Conservation (phyloP, 1,140 invertebrate genomes). For the Choristoneura fumiferana region DNA sequence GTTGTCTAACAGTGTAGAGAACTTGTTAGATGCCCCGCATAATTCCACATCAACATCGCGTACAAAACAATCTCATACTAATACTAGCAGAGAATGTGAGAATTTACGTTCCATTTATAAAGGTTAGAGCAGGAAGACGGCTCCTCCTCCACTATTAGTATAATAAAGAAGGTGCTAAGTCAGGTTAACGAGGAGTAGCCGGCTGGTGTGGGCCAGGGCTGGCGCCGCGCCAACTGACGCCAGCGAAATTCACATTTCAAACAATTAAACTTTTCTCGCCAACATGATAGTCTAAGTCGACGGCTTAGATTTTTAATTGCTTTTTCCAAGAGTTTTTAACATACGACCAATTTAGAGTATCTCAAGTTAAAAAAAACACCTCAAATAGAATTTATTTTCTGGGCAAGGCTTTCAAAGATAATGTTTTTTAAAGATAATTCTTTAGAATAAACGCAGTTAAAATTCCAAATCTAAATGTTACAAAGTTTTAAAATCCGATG, state of each 20-base stretch:
- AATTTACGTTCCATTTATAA: constrained; percentile 15
- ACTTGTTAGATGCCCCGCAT: background rate
- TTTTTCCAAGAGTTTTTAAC: background rate
- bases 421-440: too few relatives aligned
- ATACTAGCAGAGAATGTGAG: constrained; percentile 14
- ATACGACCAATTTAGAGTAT: too few relatives aligned
- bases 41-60: constrained; percentile 16
- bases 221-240: constrained; percentile 26
- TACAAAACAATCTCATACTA: constrained; percentile 15
- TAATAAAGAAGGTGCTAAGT: constrained; percentile 33
- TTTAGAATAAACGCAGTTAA: too few relatives aligned
- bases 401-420: too few relatives aligned
- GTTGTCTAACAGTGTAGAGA: too few relatives aligned
- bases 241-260: constrained; percentile 35
- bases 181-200: constrained; percentile 20
- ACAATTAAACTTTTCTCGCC: constrained; percentile 41
- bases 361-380: too few relatives aligned
- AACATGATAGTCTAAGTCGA: constrained; percentile 7
- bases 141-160: constrained; percentile 20
- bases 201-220: constrained; percentile 15
- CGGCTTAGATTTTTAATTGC: constrained; percentile 5
- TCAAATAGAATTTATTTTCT: too few relatives aligned
- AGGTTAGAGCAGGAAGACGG: constrained; percentile 11
- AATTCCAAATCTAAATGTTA: too few relatives aligned
- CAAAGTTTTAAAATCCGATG: too few relatives aligned